A percentile compares a stretch with the other conserved stretches of the same genome.
These are phyloP conservation scores for Pica pica DNA, from an alignment of 2,113 vertebrate genomes.

Conservation along the genomic window DNA sequence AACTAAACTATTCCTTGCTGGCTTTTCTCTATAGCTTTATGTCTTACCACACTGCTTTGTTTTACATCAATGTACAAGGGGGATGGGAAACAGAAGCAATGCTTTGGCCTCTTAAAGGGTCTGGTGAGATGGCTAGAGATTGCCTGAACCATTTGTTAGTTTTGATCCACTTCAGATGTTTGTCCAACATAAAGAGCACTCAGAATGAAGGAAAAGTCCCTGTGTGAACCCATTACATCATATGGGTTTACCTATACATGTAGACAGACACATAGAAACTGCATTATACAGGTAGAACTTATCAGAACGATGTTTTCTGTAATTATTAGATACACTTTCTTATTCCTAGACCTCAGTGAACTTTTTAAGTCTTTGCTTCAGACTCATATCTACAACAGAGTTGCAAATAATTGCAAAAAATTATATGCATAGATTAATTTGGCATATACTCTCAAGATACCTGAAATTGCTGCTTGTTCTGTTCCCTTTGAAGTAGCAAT, in stretches of 20 bases:
- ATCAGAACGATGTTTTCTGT: background rate
- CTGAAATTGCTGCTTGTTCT: background rate
- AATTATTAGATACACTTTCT: background rate
- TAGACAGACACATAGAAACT: fast-evolving
- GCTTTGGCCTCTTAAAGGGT: background rate
- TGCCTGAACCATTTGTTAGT: background rate
- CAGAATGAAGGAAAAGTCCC: background rate
- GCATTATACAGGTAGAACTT: background rate
- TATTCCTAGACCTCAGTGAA: background rate
- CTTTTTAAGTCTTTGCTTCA: background rate
- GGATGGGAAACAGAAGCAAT: background rate
- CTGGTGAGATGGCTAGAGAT: background rate
- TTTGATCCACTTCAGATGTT: background rate
- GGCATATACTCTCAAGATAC: background rate
- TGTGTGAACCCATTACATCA: background rate
- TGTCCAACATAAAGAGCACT: background rate
- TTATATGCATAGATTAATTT: background rate
- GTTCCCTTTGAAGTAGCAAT: background rate
- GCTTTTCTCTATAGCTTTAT: background rate
- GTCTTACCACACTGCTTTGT: background rate
- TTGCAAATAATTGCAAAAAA: background rate
- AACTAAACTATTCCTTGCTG: background rate
- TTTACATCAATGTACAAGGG: background rate
- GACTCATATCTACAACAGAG: background rate
- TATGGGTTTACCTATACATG: background rate